Conservation (phyloP, 1,140 invertebrate species). For the Aphis craccivora region DNA sequence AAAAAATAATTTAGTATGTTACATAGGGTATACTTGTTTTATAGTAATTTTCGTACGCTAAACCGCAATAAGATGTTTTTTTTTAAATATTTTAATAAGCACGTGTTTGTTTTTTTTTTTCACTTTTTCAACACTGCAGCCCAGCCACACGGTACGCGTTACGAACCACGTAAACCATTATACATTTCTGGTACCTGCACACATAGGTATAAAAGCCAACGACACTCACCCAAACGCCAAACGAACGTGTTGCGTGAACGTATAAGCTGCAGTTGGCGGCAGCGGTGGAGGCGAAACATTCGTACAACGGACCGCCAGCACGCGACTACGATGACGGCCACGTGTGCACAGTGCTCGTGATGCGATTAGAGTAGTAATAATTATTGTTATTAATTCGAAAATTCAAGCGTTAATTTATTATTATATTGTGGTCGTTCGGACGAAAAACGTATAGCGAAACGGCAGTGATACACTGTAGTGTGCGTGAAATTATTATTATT, state of each 20-base stretch:
- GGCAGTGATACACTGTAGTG: background rate
- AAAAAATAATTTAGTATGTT: too few species aligned
- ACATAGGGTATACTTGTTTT: too few species aligned
- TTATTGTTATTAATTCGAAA: background rate
- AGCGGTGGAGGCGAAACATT: background rate
- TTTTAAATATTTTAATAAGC: too few species aligned
- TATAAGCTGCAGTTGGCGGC: background rate
- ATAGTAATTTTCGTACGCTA: too few species aligned
- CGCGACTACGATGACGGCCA: background rate
- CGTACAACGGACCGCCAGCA: background rate
- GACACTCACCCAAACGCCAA: background rate
- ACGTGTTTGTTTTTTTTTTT: too few species aligned
- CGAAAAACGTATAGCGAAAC: background rate
- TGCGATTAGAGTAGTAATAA: background rate
- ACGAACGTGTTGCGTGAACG: background rate
- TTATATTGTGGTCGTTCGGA: background rate
- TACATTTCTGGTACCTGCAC: too few species aligned
- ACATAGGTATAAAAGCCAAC: background rate
- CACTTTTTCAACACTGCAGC: too few species aligned
- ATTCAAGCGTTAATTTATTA: background rate
- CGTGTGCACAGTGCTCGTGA: background rate
- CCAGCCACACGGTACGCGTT: too few species aligned
- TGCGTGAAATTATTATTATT: background rate
- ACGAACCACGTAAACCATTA: too few species aligned
- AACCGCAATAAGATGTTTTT: too few species aligned